Conservation (phyloP, 2,797 vertebrate genomes). For the Sebastes melanostomus region DNA sequence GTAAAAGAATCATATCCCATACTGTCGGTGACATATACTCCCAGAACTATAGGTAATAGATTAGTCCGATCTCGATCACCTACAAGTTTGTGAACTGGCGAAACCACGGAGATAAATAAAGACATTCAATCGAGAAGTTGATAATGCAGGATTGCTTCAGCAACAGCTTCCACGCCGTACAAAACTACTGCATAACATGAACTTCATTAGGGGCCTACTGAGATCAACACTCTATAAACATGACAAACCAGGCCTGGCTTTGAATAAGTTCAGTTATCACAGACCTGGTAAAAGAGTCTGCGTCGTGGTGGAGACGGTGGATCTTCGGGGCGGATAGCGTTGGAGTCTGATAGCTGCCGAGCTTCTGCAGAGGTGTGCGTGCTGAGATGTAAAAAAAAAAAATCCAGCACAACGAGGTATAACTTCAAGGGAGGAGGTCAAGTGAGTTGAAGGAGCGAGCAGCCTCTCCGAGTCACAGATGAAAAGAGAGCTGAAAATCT, state of each 20-base stretch:
- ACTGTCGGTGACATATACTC: neutral
- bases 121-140: no score
- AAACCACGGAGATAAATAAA: no score
- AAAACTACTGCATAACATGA: no score
- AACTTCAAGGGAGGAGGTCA: conserved; percentile 50
- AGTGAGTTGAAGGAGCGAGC: conserved; percentile 43
- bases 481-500: conserved; percentile 38
- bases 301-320: neutral
- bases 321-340: neutral
- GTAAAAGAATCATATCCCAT: neutral
- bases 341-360: neutral
- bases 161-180: no score
- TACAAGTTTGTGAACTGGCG: no score
- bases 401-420: neutral
- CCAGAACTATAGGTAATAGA: no score
- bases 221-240: conserved; percentile 6
- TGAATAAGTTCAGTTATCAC: conserved; percentile 4
- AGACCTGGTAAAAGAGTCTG: neutral
- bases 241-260: neutral
- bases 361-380: conserved; percentile 21
- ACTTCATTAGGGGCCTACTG: neutral
- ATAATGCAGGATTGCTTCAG: no score
- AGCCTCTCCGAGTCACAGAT: conserved; percentile 16
- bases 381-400: conserved; percentile 18
- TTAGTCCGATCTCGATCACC: no score